These are phyloP conservation scores for Chaetops frenatus DNA, from an alignment of 2,113 vertebrate species.

Conservation along the genomic window DNA sequence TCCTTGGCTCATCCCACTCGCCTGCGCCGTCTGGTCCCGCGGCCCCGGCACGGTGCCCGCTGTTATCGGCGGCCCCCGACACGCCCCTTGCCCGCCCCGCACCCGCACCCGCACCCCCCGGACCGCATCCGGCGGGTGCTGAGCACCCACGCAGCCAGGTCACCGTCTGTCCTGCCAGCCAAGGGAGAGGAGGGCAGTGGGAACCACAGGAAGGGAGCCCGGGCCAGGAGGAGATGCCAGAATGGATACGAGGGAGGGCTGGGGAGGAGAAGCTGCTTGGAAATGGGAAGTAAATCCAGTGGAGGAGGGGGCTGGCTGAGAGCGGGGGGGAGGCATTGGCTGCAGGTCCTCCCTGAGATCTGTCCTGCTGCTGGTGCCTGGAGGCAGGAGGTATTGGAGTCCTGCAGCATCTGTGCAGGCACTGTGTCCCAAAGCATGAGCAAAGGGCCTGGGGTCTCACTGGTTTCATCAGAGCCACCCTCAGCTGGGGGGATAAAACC, in stretches of 20 bases:
- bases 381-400: rapidly evolving
- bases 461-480: background rate
- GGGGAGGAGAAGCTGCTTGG: background rate
- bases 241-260: background rate
- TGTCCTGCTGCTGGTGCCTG: background rate
- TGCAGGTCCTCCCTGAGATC: rapidly evolving
- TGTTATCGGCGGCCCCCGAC: background rate
- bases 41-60: background rate
- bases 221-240: background rate
- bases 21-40: background rate
- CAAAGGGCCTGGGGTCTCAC: rapidly evolving
- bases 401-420: background rate
- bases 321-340: background rate
- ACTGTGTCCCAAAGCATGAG: rapidly evolving
- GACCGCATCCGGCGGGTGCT: background rate
- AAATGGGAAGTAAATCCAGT: background rate
- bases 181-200: background rate
- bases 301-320: background rate
- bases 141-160: background rate
- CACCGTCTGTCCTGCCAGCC: background rate
- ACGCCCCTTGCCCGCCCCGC: constrained; percentile 15
- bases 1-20: background rate
- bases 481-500: background rate
- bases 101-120: background rate
- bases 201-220: background rate